These are phyloP conservation scores for Palythoa caribaeorum DNA, from an alignment of 92 coral and sea anemone genomes.

Conservation along the genomic window DNA sequence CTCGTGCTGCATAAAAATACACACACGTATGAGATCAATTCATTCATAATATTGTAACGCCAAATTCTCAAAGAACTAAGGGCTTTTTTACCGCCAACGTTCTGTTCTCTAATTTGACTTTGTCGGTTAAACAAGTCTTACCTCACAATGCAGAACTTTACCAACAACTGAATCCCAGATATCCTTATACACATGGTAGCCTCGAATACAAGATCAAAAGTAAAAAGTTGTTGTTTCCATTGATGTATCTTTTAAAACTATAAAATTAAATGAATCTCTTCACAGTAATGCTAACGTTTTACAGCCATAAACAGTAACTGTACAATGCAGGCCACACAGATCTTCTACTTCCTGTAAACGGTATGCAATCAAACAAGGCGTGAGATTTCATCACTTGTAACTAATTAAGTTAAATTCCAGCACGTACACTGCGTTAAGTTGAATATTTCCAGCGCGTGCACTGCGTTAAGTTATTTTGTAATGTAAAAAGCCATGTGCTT, in stretches of 20 bases:
- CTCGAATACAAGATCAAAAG: no score
- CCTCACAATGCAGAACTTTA: background rate
- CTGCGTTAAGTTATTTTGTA: background rate
- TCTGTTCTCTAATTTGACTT: conserved; percentile 41
- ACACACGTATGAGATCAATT: conserved; percentile 35
- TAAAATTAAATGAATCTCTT: conserved; percentile 38
- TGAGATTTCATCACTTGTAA: conserved; percentile 39
- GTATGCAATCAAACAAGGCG: conserved; percentile 25
- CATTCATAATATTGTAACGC: conserved; percentile 47
- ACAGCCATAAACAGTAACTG: no score
- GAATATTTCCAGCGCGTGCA: no score
- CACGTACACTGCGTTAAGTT: conserved; percentile 16
- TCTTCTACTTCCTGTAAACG: no score
- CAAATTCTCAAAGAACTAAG: conserved; percentile 45
- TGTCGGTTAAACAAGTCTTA: conserved; percentile 47
- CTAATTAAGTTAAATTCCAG: no score
- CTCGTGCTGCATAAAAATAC: background rate
- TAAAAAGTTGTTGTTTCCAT: no score
- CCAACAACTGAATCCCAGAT: background rate
- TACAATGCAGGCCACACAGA: no score
- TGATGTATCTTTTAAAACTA: no score
- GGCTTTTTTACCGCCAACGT: conserved; percentile 35
- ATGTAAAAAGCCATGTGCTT: conserved; percentile 48
- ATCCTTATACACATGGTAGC: conserved; percentile 1
- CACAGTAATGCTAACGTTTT: conserved; percentile 15